A percentile compares a stretch with the other conserved stretches of the same genome.
phyloP scores from a whole-genome alignment of 2,888 invertebrate genomes.

The Drosophila setosimentum region DNA sequence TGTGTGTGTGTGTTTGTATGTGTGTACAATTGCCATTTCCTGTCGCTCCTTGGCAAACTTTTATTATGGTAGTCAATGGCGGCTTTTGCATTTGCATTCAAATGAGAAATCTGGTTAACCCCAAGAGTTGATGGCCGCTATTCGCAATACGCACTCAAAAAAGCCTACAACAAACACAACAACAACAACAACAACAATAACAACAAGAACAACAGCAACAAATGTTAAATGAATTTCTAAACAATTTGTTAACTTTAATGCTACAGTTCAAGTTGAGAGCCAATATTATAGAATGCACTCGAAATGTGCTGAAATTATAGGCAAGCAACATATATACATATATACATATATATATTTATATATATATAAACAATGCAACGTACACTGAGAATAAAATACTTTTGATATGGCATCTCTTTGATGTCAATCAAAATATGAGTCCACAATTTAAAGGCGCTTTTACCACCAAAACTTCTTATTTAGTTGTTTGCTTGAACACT shows the following conservation, averaged over 20 bases:
- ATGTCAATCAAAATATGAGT: not conserved
- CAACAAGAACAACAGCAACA: not conserved
- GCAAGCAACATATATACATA: not conserved
- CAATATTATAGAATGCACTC: not conserved
- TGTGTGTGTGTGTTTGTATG: conserved; percentile 4
- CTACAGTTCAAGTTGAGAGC: not conserved
- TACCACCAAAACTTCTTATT: too few relatives aligned
- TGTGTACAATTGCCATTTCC: conserved; percentile 9
- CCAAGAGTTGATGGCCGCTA: conserved; percentile 39
- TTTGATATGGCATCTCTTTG: not conserved
- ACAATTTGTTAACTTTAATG: conserved; percentile 9
- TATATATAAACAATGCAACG: too few relatives aligned
- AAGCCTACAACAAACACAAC: not conserved
- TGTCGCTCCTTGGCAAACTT: conserved; percentile 40
- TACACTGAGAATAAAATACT: not conserved
- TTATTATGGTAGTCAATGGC: conserved; percentile 48
- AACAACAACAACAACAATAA: not conserved
- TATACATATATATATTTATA: too few relatives aligned
- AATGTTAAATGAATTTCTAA: not conserved
- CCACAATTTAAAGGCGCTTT: not conserved
- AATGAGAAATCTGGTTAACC: conserved; percentile 71
- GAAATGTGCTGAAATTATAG: not conserved
- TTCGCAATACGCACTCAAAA: conserved; percentile 10
- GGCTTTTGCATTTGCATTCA: conserved; percentile 61
- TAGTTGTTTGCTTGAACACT: too few relatives aligned